Conservation (phyloP, 2,797 vertebrate species). For the Hydrocynus forskahlii region DNA sequence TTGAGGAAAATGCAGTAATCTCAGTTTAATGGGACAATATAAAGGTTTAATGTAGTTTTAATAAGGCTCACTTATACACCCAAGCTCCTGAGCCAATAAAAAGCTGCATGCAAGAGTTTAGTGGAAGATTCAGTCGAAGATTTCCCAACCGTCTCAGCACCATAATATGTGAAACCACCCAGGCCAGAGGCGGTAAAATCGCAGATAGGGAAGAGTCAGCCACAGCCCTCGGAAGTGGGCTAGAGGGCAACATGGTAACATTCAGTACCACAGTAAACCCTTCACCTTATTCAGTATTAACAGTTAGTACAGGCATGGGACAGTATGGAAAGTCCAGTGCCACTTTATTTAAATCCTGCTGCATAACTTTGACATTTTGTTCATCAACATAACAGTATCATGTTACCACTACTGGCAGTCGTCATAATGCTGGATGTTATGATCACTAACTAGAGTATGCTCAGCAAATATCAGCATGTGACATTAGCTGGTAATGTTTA, state of each 20-base stretch:
- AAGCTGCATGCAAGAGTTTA: not conserved
- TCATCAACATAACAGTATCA: too few relatives aligned
- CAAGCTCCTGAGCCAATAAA: not conserved
- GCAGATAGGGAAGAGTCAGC: not conserved
- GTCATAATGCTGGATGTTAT: too few relatives aligned
- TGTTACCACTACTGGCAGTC: too few relatives aligned
- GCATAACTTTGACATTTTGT: too few relatives aligned
- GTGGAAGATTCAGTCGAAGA: too few relatives aligned
- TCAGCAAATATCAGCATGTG: too few relatives aligned
- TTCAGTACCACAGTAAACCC: not conserved
- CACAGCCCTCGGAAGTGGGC: not conserved
- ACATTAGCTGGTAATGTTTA: too few relatives aligned
- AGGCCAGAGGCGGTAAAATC: not conserved
- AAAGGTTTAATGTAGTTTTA: conserved; percentile 14
- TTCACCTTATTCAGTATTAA: not conserved
- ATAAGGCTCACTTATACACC: not conserved
- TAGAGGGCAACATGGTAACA: not conserved
- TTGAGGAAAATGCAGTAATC: not conserved
- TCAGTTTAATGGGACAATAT: not conserved
- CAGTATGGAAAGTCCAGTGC: not conserved
- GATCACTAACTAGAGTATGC: too few relatives aligned
- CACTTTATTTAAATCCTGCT: too few relatives aligned
- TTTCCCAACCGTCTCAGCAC: not conserved
- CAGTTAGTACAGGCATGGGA: not conserved
- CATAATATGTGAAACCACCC: not conserved